phyloP scores from a whole-genome alignment of 2,797 vertebrate genomes.

The Lemur catta region DNA sequence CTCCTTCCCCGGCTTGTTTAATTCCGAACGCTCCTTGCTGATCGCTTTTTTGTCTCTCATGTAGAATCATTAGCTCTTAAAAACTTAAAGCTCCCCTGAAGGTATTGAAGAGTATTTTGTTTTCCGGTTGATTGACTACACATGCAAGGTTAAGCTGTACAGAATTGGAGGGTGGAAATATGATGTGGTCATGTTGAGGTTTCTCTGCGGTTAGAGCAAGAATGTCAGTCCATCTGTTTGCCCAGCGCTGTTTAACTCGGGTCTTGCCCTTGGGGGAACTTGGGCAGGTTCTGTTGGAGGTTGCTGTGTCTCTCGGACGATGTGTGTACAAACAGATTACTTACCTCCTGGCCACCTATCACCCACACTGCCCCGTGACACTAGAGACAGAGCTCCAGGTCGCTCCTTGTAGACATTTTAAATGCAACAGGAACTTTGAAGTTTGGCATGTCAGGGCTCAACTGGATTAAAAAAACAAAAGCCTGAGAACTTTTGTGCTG shows the following conservation, averaged over 20 bases:
- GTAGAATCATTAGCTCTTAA: background rate
- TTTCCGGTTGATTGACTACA: background rate
- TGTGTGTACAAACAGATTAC: background rate
- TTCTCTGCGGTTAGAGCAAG: background rate
- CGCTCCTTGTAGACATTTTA: background rate
- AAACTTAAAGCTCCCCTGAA: background rate
- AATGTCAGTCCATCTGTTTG: background rate
- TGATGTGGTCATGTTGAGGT: background rate
- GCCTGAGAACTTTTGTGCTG: background rate
- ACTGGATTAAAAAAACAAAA: background rate
- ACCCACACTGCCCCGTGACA: background rate
- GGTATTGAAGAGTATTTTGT: background rate
- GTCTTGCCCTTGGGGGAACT: background rate
- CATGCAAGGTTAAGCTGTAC: background rate
- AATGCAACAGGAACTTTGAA: background rate
- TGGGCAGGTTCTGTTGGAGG: background rate
- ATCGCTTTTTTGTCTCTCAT: background rate
- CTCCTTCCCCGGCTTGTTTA: background rate
- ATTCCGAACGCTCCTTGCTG: background rate
- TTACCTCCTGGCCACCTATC: background rate
- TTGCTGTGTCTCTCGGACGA: background rate
- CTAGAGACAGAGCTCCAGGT: background rate
- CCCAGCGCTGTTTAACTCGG: no score
- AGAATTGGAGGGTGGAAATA: background rate
- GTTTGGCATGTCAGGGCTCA: background rate